These are phyloP conservation scores for Bilobella aurantiaca DNA, from an alignment of 1,140 invertebrate genomes.

Conservation along the genomic window DNA sequence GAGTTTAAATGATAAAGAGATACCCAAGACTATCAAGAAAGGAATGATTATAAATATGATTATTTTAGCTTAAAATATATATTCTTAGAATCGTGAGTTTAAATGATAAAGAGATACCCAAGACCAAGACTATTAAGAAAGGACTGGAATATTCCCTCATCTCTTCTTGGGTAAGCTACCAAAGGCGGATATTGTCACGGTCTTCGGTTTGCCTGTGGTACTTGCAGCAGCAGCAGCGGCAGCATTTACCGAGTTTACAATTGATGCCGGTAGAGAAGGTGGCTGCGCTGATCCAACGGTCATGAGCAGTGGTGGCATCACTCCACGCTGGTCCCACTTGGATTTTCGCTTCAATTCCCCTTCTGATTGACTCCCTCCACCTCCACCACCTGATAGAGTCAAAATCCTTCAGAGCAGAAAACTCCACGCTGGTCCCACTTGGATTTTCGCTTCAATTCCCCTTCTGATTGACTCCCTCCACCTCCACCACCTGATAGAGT, in stretches of 20 bases:
- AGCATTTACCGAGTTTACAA: slow-evolving; percentile 55
- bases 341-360: slow-evolving; percentile 66
- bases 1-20: no score
- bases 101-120: no score
- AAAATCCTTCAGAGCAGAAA: no score
- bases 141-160: no score
- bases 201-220: slow-evolving; percentile 78
- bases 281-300: slow-evolving; percentile 48
- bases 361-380: slow-evolving; percentile 38
- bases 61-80: no score
- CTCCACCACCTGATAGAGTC: neutral
- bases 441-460: slow-evolving; percentile 64
- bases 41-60: no score
- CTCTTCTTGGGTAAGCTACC: slow-evolving; percentile 63
- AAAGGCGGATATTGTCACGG: slow-evolving; percentile 77
- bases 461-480: slow-evolving; percentile 41
- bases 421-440: slow-evolving; percentile 78
- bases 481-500: neutral
- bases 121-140: no score
- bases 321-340: slow-evolving; percentile 78
- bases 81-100: no score
- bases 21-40: no score
- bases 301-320: slow-evolving; percentile 40
- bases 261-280: slow-evolving; percentile 42
- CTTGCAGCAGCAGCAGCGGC: no score